Base-by-base conservation (phyloP, 2,888 invertebrate genomes). In the Aricia artaxerxes region DNA sequence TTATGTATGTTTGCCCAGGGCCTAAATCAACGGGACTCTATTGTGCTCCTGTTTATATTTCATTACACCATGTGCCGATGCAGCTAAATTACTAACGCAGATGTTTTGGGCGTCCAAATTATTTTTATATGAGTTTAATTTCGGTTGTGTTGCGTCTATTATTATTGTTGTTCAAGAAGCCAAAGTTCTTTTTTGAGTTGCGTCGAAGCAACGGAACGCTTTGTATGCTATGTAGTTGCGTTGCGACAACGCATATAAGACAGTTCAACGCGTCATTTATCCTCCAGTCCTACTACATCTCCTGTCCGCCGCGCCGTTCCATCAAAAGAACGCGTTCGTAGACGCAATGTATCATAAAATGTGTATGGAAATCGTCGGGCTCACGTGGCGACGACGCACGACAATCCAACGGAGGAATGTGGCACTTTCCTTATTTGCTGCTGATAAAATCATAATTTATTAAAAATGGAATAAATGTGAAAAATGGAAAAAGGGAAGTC, bases 1-100 rank as follows among this genome's bases (percentile, higher is more conserved):
- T 79, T 79, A 82, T 79, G 79, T 80, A 77, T 84, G 83, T 85
- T 84, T 84, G 81, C 80, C 80, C 80, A 81, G 75, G 81, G 81
- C 84, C 84, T 83, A 84, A 84, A 84, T 80, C 83, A 85, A 84
- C 84, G 53, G 57, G 60, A 60, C 78, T 79, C 76, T 78, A 82
- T 82, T 82, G 79, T 80, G 78, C 77, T 83, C 82, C 79, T 85
- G 84, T 85, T 84, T 84, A 82, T 82, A 83, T 85, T 85, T 84
- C 85, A 85, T 85, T 85, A 85, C 82, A 80, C 82, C 84, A 83
- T 84, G 83, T 84, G 84, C 79, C 83, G 78, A 78, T 81, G 83
- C 83, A 83, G 84, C 80, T 53, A 35, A 53, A 76, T 53, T 75
- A 53, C 35, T 31, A 53, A 53, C 53, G 78, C 81, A 81, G 81